These are phyloP conservation scores for Adineta ricciae DNA, from an alignment of 2,888 invertebrate genomes.

Conservation along the genomic window DNA sequence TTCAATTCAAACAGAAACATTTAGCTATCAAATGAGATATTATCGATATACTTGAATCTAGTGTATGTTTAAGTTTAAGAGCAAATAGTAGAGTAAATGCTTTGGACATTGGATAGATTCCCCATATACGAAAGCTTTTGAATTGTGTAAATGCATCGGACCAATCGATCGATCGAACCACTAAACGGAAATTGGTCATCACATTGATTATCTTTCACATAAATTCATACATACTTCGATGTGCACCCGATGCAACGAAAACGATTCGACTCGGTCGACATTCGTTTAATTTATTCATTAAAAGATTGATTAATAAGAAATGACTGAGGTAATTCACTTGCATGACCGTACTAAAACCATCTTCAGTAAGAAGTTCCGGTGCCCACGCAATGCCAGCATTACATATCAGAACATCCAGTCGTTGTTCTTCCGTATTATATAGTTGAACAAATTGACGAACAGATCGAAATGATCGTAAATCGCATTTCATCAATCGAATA, in stretches of 20 bases:
- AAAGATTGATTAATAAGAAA: constrained; percentile 41
- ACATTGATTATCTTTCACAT: no score
- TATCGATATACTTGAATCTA: background rate
- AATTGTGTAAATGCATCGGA: background rate
- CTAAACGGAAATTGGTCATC: no score
- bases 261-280: constrained; percentile 44
- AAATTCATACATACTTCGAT: background rate
- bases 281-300: constrained; percentile 43
- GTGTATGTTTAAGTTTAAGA: background rate
- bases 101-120: background rate
- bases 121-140: background rate
- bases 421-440: background rate
- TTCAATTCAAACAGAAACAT: background rate
- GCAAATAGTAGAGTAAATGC: background rate
- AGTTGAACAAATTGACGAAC: background rate
- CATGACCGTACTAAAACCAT: constrained; percentile 36
- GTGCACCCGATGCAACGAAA: constrained; percentile 41
- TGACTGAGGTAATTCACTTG: constrained; percentile 41
- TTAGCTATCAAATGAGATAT: background rate
- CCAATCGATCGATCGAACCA: background rate
- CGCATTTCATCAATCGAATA: background rate
- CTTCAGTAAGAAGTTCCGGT: background rate
- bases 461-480: background rate
- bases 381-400: background rate
- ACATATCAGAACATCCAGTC: background rate